phyloP scores from a whole-genome alignment of 1,140 invertebrate species.

The Bombus soroeensis region DNA sequence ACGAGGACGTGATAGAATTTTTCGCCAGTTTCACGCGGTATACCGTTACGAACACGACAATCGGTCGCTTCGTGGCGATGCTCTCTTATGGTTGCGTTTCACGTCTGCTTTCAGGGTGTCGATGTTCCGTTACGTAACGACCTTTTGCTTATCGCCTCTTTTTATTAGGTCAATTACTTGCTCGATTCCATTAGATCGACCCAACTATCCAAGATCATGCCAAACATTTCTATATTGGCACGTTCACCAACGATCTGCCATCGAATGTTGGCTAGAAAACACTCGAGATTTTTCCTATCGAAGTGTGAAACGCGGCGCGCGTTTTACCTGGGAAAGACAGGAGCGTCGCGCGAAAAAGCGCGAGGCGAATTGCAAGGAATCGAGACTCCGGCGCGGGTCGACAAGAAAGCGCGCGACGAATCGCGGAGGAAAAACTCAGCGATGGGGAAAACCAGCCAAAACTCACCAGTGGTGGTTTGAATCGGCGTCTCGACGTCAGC shows the following conservation, averaged over 20 bases:
- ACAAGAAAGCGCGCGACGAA: not conserved
- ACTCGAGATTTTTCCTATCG: not conserved
- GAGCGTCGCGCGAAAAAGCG: not conserved
- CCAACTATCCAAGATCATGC: too few relatives aligned
- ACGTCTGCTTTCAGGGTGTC: not conserved
- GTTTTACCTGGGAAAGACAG: not conserved
- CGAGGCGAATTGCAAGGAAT: not conserved
- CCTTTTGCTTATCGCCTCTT: not conserved
- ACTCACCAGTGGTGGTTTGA: conserved; percentile 47
- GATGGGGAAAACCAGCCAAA: not conserved
- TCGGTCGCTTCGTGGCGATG: not conserved
- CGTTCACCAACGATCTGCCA: too few relatives aligned
- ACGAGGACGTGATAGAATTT: conserved; percentile 38
- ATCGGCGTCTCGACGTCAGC: conserved; percentile 36
- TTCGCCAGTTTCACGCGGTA: conserved; percentile 12
- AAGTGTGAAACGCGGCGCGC: not conserved
- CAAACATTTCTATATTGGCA: too few relatives aligned
- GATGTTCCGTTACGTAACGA: conserved; percentile 22
- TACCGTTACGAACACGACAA: conserved; percentile 31
- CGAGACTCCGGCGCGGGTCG: not conserved
- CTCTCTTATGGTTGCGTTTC: conserved; percentile 6
- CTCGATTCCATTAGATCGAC: too few relatives aligned
- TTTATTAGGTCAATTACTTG: too few relatives aligned
- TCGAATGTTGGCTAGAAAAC: too few relatives aligned
- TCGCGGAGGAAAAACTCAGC: not conserved